A percentile compares a stretch with the other conserved stretches of the same genome.
phyloP scores from a whole-genome alignment of 2,888 invertebrate genomes.

The Trissoscelio sp. region DNA sequence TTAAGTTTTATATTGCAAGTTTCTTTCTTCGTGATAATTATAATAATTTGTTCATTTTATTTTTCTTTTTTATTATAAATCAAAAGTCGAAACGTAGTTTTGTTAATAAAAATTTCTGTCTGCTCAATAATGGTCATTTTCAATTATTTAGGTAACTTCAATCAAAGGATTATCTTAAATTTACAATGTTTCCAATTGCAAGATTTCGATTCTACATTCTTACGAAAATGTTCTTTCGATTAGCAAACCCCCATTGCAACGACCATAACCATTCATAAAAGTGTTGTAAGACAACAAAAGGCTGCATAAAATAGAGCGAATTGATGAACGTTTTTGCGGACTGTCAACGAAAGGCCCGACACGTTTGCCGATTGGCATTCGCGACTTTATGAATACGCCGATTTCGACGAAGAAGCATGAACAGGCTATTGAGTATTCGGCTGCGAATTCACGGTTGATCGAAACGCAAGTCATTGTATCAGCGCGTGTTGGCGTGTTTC shows the following conservation, averaged over 20 bases:
- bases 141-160: no score
- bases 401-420: constrained; percentile 60
- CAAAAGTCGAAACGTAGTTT: no score
- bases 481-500: constrained; percentile 65
- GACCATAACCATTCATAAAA: constrained; percentile 15
- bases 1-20: no score
- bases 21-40: no score
- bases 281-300: constrained; percentile 31
- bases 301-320: constrained; percentile 43
- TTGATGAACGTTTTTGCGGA: constrained; percentile 64
- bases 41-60: no score
- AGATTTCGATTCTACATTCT: no score
- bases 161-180: no score
- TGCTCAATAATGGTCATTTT: no score
- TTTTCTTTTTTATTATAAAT: no score
- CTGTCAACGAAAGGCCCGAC: constrained; percentile 40
- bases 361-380: constrained; percentile 59
- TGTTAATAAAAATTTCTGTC: no score
- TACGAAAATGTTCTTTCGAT: neutral
- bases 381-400: constrained; percentile 65
- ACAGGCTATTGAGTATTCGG: constrained; percentile 56
- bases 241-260: neutral
- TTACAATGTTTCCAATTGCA: no score
- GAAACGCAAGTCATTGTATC: constrained; percentile 67
- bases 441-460: constrained; percentile 58